A percentile compares a stretch with the other conserved stretches of the same genome.
phyloP scores from a whole-genome alignment of 2,888 invertebrate species.

The Augochlorella aurata region DNA sequence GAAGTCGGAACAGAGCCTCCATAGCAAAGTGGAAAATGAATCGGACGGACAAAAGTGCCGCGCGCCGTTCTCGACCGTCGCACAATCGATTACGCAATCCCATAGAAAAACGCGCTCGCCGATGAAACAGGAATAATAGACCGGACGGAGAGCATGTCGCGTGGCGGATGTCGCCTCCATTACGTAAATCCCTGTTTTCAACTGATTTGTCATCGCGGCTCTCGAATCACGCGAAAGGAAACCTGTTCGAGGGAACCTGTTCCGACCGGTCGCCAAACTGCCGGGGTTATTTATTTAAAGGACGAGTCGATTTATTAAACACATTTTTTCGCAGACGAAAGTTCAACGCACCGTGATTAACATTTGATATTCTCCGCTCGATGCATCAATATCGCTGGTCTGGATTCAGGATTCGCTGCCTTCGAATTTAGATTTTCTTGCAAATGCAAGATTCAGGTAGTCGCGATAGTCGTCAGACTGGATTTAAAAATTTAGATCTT shows the following conservation, averaged over 20 bases:
- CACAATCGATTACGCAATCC: conserved; percentile 38
- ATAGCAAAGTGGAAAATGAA: conserved; percentile 7
- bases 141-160: conserved; percentile 44
- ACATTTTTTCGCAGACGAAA: not conserved
- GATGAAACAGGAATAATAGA: conserved; percentile 44
- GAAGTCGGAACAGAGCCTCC: not conserved
- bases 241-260: conserved; percentile 27
- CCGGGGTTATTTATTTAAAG: conserved; percentile 25
- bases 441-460: too few species aligned
- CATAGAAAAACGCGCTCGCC: conserved; percentile 11
- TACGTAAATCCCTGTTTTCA: conserved; percentile 37
- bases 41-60: not conserved
- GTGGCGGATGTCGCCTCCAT: conserved; percentile 47
- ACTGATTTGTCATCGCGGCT: conserved; percentile 43
- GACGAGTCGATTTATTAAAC: conserved; percentile 23
- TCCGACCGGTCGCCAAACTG: not conserved
- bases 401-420: too few species aligned
- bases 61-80: not conserved
- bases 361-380: not conserved
- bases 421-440: too few species aligned
- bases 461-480: too few species aligned
- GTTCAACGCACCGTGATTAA: not conserved
- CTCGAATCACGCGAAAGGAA: not conserved
- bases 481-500: too few species aligned
- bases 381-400: too few species aligned